Evolutionary conservation across 2,888 invertebrate genomes (phyloP).

Genomic region (Hypsopygia costalis): DNA sequence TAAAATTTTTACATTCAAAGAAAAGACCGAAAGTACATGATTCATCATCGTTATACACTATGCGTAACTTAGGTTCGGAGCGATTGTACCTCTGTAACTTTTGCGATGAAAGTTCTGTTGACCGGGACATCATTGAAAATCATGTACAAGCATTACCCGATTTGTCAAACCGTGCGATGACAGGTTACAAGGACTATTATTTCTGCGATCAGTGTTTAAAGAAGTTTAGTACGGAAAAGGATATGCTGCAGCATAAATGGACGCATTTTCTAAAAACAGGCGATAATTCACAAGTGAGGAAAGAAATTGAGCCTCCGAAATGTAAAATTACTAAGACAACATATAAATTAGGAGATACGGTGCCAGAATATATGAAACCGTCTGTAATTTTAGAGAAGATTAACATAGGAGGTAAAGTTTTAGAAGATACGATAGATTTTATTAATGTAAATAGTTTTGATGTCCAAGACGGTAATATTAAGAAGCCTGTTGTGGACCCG

Average conservation of each 20-base stretch:
- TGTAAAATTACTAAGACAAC: conserved; percentile 24
- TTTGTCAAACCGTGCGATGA: conserved; percentile 47
- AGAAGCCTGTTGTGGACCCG: conserved; percentile 40
- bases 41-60: conserved; percentile 30
- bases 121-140: conserved; percentile 39
- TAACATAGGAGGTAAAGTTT: conserved; percentile 19
- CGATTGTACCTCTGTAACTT: conserved; percentile 56
- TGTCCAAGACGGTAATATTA: conserved; percentile 21
- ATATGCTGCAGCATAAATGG: conserved; percentile 67
- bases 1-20: conserved; percentile 49
- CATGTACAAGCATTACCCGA: conserved; percentile 51
- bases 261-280: conserved; percentile 51
- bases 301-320: conserved; percentile 19
- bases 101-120: conserved; percentile 51
- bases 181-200: conserved; percentile 55
- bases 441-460: conserved; percentile 23
- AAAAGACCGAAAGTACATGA: conserved; percentile 26
- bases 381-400: conserved; percentile 42
- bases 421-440: conserved; percentile 10
- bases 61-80: conserved; percentile 39
- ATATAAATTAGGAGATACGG: conserved; percentile 37
- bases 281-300: conserved; percentile 38
- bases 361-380: conserved; percentile 48
- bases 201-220: conserved; percentile 60
- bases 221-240: conserved; percentile 52